phyloP scores from a whole-genome alignment of 2,113 vertebrate species.

The Channa argus region DNA sequence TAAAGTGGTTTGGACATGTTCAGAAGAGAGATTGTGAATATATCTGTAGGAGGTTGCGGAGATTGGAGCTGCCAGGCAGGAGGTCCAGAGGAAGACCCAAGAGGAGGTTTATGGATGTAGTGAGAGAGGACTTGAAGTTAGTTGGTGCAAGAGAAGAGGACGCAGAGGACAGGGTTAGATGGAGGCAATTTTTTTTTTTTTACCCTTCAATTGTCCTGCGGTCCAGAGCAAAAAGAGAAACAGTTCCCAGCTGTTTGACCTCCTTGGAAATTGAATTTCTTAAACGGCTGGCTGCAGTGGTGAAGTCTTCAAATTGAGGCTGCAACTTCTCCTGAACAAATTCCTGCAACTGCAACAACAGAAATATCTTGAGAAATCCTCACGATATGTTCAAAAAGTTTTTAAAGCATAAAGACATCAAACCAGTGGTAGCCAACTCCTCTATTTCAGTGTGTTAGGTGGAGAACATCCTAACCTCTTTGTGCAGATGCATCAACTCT shows the following conservation, averaged over 20 bases:
- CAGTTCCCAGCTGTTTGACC: slow-evolving; percentile 69
- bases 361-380: background rate
- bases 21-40: no score
- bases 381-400: background rate
- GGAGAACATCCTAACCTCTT: slow-evolving; percentile 72
- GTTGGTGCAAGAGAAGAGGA: no score
- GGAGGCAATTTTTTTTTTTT: slow-evolving; percentile 13
- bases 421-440: background rate
- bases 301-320: slow-evolving; percentile 67
- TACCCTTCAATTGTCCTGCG: slow-evolving; percentile 76
- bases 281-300: slow-evolving; percentile 56
- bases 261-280: slow-evolving; percentile 80
- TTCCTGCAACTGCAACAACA: slow-evolving; percentile 70
- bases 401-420: no score
- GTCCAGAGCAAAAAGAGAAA: slow-evolving; percentile 80
- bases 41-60: no score
- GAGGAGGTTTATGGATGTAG: no score
- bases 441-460: slow-evolving; percentile 3
- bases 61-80: no score
- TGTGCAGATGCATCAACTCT: slow-evolving; percentile 72
- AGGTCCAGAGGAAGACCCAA: no score
- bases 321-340: slow-evolving; percentile 71
- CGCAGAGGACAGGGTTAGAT: no score
- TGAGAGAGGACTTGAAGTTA: no score
- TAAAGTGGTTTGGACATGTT: no score